A percentile compares a stretch with the other conserved stretches of the same genome.
These are phyloP conservation scores for Bombus waltoni DNA, from an alignment of 1,140 invertebrate species.

Conservation along the genomic window DNA sequence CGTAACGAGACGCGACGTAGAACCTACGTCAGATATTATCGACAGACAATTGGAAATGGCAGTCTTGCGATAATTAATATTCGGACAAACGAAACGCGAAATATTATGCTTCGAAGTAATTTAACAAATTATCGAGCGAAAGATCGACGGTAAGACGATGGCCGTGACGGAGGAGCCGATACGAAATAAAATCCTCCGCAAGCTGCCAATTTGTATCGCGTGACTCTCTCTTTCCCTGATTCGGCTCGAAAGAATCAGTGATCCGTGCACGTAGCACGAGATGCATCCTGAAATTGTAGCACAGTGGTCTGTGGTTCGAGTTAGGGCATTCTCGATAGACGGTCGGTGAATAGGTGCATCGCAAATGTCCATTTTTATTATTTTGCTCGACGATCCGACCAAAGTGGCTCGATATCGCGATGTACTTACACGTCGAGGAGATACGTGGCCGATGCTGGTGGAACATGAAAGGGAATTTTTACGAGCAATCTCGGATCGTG, in stretches of 20 bases:
- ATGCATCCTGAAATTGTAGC: constrained; percentile 26
- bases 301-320: neutral
- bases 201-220: neutral
- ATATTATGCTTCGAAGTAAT: neutral
- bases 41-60: fast-evolving
- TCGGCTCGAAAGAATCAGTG: constrained; percentile 28
- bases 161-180: no score
- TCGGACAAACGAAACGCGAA: no score
- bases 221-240: no score
- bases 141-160: no score
- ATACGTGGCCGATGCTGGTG: neutral
- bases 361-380: constrained; percentile 38
- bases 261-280: constrained; percentile 23
- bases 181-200: neutral
- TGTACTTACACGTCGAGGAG: neutral
- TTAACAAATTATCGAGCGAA: neutral
- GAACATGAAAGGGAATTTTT: constrained; percentile 42
- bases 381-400: neutral
- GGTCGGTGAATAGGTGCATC: neutral
- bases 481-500: constrained; percentile 9
- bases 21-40: neutral
- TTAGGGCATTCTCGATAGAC: neutral
- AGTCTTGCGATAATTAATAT: no score
- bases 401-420: neutral
- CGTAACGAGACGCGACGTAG: no score